Conservation (phyloP, 2,888 invertebrate genomes). For the Homarus gammarus region DNA sequence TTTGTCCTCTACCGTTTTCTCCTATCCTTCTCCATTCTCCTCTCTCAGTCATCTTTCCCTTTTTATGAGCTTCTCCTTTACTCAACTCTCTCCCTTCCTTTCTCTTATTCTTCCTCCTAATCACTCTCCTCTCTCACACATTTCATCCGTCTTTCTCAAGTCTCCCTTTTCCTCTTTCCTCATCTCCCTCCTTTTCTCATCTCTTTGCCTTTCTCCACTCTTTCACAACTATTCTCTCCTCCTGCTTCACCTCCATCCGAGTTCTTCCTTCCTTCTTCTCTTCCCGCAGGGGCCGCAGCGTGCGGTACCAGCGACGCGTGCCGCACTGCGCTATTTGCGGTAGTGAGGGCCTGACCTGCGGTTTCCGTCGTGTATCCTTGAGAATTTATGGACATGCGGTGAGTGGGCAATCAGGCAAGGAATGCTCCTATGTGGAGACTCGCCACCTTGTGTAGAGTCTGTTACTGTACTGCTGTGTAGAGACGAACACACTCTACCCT, state of each 20-base stretch:
- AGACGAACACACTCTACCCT: too few species aligned
- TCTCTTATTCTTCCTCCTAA: too few species aligned
- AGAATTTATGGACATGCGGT: not conserved
- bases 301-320: conserved; percentile 27
- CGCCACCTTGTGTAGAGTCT: too few species aligned
- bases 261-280: not conserved
- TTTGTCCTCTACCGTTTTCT: too few species aligned
- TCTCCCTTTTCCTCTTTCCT: too few species aligned
- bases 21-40: too few species aligned
- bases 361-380: conserved; percentile 17
- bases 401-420: not conserved
- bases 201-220: not conserved
- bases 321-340: conserved; percentile 14
- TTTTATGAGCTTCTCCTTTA: too few species aligned
- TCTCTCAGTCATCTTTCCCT: too few species aligned
- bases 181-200: not conserved
- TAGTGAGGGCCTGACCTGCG: conserved; percentile 19
- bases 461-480: too few species aligned
- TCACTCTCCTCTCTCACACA: not conserved
- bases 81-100: too few species aligned
- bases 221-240: not conserved
- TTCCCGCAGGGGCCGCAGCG: too few species aligned
- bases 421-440: not conserved
- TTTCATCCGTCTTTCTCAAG: not conserved
- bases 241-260: not conserved